Evolutionary conservation across 2,888 invertebrate genomes (phyloP).

Genomic region (Hypena proboscidalis): DNA sequence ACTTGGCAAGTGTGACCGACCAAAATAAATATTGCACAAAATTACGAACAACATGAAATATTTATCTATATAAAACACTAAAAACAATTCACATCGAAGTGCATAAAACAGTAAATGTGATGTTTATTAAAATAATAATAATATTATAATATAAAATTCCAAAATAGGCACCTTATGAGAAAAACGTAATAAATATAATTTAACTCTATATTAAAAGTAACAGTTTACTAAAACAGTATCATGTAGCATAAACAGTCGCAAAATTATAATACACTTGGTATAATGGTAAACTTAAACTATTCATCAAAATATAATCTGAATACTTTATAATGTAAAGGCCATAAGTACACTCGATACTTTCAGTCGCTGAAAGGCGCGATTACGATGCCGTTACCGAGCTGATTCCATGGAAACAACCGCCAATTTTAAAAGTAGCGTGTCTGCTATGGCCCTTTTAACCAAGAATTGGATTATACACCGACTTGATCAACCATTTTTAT

Average conservation of each 20-base stretch:
- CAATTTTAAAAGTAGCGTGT: no score
- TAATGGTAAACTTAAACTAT: slow-evolving; percentile 4
- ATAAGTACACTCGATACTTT: no score
- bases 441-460: no score
- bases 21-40: slow-evolving; percentile 45
- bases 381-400: no score
- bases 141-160: slow-evolving; percentile 42
- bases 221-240: slow-evolving; percentile 57
- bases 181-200: slow-evolving; percentile 36
- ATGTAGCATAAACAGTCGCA: slow-evolving; percentile 32
- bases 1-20: slow-evolving; percentile 40
- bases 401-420: no score
- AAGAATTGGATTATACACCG: no score
- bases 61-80: slow-evolving; percentile 42
- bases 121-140: slow-evolving; percentile 52
- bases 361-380: no score
- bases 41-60: slow-evolving; percentile 43
- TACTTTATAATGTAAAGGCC: not conserved
- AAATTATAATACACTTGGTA: slow-evolving; percentile 6
- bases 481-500: no score
- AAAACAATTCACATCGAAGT: slow-evolving; percentile 56
- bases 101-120: slow-evolving; percentile 58
- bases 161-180: slow-evolving; percentile 61
- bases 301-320: slow-evolving; percentile 5
- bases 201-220: slow-evolving; percentile 44